These are phyloP conservation scores for Troglohyphantes excavatus DNA, from an alignment of 2,888 invertebrate genomes.

Conservation along the genomic window DNA sequence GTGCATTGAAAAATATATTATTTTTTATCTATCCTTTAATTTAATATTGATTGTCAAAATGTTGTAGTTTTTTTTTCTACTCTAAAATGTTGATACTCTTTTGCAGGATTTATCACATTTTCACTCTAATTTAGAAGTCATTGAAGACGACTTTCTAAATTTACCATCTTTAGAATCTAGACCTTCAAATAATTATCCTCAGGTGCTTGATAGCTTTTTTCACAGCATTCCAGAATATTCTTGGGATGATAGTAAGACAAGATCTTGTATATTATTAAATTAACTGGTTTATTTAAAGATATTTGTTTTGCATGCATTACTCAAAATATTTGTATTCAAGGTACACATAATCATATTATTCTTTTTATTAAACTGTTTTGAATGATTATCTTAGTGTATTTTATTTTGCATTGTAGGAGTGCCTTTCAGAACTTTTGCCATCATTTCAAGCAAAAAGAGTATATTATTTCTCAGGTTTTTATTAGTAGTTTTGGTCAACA, in stretches of 20 bases:
- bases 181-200: not conserved
- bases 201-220: slow-evolving; percentile 1
- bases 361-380: not conserved
- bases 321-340: no score
- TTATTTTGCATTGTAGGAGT: slow-evolving; percentile 23
- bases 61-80: not conserved
- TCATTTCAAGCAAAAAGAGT: slow-evolving; percentile 30
- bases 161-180: slow-evolving; percentile 23
- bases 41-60: no score
- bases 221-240: slow-evolving; percentile 21
- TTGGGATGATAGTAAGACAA: slow-evolving; percentile 40
- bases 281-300: no score
- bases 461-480: slow-evolving; percentile 53
- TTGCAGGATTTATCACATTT: slow-evolving; percentile 16
- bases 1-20: no score
- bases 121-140: slow-evolving; percentile 39
- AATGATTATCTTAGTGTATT: no score
- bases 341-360: no score
- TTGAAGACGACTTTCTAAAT: slow-evolving; percentile 39
- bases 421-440: slow-evolving; percentile 49
- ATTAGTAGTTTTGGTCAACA: slow-evolving; percentile 28
- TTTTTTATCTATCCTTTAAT: no score
- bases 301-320: no score
- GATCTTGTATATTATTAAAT: no score
- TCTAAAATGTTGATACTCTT: not conserved